Base-by-base conservation (phyloP, 2,797 vertebrate species). In the Acipenser transmontanus region DNA sequence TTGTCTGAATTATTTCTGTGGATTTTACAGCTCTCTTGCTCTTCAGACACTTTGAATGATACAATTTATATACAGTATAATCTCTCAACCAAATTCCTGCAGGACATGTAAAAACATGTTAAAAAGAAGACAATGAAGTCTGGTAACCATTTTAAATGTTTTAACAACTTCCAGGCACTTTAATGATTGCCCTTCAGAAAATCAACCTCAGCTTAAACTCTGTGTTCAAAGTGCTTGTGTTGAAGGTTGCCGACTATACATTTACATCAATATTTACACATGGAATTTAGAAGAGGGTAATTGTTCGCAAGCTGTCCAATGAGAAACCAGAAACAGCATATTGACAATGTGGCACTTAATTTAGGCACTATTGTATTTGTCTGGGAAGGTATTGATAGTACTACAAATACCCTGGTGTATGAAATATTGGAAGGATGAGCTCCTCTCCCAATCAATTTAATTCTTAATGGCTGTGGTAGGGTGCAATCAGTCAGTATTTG, bases 91-190 rank as follows among this genome's bases (percentile, higher is more conserved):
- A 57, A n/a, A 57, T 7, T 57, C 7, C 13, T 47, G 52, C 49
- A 66, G 48, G 57, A 60, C 47, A 52, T 8, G 8, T 2, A 1
- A 0, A 34, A 12, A 52, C 9, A 10, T 2, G 1, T 0, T 47
- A 12, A 14, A 17, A 69, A 62, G 49, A 59, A 50, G 61, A 49
- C 47, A 54, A 51, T 7, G 9, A 10, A 56, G 69, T 69, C 71
- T 76, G 75, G 20, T 70, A 70, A 71, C 71, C 70, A 73, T 74
- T 75, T 72, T 61, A 64, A 66, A 72, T 34, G 34, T 34, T 34
- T 71, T 72, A 74, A 73, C 73, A 73, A 73, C 73, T 74, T 72
- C 73, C 71, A 74, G 73, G 47, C 62, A 52, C 54, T 66, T 70
- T 17, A 17, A 67, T 11, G 56, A 47, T 63, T 71, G 70, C 72